Conservation (phyloP, 2,113 vertebrate species). For the Nyctibius bracteatus region DNA sequence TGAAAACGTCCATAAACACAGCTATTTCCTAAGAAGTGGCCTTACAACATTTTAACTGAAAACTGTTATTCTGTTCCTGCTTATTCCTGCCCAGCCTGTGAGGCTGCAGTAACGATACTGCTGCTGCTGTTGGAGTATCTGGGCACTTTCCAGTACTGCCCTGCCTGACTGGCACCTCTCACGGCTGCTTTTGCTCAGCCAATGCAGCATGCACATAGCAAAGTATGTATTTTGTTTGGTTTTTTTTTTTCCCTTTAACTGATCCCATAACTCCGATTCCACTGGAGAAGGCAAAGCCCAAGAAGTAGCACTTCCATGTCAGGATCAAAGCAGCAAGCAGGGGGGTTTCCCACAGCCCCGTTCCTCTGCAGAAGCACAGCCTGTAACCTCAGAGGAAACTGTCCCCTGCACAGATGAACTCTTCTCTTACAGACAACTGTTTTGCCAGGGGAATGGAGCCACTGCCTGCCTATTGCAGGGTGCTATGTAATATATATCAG, state of each 20-base stretch:
- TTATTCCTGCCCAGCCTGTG: not conserved
- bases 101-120: fast-evolving
- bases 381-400: not conserved
- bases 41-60: not conserved
- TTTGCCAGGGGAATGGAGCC: not conserved
- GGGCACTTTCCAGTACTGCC: fast-evolving
- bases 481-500: not conserved
- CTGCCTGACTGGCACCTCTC: fast-evolving
- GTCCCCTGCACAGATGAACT: not conserved
- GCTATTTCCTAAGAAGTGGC: not conserved
- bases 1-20: not conserved
- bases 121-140: fast-evolving
- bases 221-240: fast-evolving
- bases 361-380: not conserved
- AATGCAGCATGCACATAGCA: fast-evolving
- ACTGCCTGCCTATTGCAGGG: not conserved
- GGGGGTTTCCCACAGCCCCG: not conserved
- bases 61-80: not conserved
- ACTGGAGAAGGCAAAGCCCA: not conserved
- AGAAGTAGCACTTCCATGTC: not conserved
- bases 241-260: fast-evolving
- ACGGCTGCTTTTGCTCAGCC: not conserved
- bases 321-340: not conserved
- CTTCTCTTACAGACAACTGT: not conserved
- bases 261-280: fast-evolving